phyloP scores from a whole-genome alignment of 1,140 invertebrate species.

The Anthonomus grandis region DNA sequence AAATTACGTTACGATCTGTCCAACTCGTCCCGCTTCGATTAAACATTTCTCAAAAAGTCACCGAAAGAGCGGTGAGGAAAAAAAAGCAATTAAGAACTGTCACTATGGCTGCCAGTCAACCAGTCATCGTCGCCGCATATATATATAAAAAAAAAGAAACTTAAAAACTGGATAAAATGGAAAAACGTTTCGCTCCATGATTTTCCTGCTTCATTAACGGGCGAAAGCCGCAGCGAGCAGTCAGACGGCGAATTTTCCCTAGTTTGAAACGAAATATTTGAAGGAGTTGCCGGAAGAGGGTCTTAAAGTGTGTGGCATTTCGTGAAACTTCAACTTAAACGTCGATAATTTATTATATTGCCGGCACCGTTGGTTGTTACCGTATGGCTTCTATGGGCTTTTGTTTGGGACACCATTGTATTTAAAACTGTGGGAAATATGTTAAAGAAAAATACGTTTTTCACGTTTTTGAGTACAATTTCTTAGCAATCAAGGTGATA shows the following conservation, averaged over 20 bases:
- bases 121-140: slow-evolving; percentile 3
- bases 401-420: too few species aligned
- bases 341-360: slow-evolving; percentile 28
- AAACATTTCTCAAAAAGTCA: too few species aligned
- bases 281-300: slow-evolving; percentile 21
- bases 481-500: too few species aligned
- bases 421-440: too few species aligned
- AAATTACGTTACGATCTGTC: too few species aligned
- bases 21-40: too few species aligned
- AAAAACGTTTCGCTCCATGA: slow-evolving; percentile 30
- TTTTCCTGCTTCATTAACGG: slow-evolving; percentile 31
- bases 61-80: too few species aligned
- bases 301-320: slow-evolving; percentile 18
- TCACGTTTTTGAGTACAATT: too few species aligned
- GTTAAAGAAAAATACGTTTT: too few species aligned
- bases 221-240: slow-evolving; percentile 11
- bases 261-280: slow-evolving; percentile 18
- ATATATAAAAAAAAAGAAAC: too few species aligned
- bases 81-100: slow-evolving; percentile 24
- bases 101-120: slow-evolving; percentile 12
- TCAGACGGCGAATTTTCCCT: slow-evolving; percentile 13
- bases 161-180: slow-evolving; percentile 24
- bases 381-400: too few species aligned
- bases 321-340: slow-evolving; percentile 22
- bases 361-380: too few species aligned